phyloP scores from a whole-genome alignment of 2,113 vertebrate genomes.

The Antigone vipio region DNA sequence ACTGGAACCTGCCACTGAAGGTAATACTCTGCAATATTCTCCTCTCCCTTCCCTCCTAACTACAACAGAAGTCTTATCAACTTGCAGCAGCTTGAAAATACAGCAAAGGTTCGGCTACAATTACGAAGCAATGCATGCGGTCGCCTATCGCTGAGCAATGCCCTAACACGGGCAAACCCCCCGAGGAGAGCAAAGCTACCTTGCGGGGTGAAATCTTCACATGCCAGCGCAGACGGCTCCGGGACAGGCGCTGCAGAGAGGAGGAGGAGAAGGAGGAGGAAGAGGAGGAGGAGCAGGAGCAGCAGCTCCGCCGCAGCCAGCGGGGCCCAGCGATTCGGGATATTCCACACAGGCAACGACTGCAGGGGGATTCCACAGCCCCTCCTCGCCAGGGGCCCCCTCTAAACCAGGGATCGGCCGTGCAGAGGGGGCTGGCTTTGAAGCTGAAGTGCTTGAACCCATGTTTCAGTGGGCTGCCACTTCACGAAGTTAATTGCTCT shows the following conservation, averaged over 20 bases:
- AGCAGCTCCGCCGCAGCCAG: not conserved
- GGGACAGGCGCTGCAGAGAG: not conserved
- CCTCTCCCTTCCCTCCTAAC: not conserved
- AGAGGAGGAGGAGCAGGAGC: no score
- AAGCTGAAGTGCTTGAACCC: rapidly evolving
- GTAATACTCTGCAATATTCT: rapidly evolving
- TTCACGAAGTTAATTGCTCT: no score
- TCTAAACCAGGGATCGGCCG: not conserved
- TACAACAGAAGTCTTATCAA: not conserved
- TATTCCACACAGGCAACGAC: not conserved
- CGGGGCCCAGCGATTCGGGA: not conserved
- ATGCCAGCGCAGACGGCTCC: not conserved
- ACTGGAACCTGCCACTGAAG: not conserved
- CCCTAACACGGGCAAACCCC: not conserved
- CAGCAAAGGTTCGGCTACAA: not conserved
- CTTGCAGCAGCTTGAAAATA: not conserved
- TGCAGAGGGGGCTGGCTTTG: not conserved
- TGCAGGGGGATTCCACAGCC: not conserved
- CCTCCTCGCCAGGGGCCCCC: not conserved
- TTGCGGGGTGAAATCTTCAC: not conserved
- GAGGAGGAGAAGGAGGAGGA: no score
- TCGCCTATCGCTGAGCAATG: not conserved
- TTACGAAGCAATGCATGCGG: not conserved
- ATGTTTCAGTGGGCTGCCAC: not conserved
- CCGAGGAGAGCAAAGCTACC: not conserved